Conservation (phyloP, 2,113 vertebrate species). For the Deroptyus accipitrinus region DNA sequence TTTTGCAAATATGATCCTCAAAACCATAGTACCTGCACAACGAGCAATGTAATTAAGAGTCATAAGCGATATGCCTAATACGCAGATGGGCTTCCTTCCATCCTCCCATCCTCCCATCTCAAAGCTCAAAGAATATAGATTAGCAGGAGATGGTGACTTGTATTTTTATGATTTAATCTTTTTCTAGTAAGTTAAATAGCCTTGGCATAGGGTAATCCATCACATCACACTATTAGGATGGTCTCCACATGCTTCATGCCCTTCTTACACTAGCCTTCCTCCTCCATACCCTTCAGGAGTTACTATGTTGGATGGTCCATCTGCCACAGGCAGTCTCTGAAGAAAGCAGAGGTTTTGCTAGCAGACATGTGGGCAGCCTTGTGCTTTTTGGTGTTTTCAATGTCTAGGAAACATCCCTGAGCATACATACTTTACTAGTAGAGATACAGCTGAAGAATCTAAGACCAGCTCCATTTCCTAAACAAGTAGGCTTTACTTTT, state of each 20-base stretch:
- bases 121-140: background rate
- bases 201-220: background rate
- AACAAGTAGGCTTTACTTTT: background rate
- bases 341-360: background rate
- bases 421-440: background rate
- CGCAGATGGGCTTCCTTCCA: background rate
- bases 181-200: background rate
- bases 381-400: background rate
- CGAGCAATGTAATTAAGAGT: background rate
- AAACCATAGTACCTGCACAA: background rate
- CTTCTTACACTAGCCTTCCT: background rate
- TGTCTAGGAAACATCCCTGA: background rate
- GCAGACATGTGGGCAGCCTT: background rate
- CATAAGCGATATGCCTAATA: background rate
- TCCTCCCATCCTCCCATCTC: background rate
- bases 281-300: background rate
- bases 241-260: background rate
- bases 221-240: background rate
- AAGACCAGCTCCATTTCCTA: background rate
- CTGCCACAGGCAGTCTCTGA: background rate
- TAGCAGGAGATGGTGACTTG: background rate
- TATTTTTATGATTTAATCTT: background rate
- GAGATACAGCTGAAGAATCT: background rate
- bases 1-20: background rate
- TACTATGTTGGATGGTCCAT: background rate